Evolutionary conservation across 1,140 invertebrate genomes (phyloP), one percentile per base, ranked within the genome.

Genomic region (Drosophila watanabei): DNA sequence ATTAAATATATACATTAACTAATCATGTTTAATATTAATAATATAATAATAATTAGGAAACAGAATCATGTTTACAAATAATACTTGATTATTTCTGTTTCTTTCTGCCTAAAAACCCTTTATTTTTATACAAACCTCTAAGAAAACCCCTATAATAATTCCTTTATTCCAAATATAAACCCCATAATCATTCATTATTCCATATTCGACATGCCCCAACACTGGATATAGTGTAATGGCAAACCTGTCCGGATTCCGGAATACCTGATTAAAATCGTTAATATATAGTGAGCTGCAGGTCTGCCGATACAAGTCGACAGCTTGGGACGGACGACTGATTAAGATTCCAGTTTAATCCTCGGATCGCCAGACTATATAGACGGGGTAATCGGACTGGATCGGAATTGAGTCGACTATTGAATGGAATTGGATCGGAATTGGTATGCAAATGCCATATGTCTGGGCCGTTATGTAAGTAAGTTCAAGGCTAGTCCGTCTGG

Each of bases 321-420:
- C 64, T 69, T 62, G 57, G 75, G 62, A 52, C 30, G 10, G 30
- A 33, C 49, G 43, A 52, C 39, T 45, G 51, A 80, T 80, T 88
- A 80, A 32, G 64, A 89, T 89, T 89, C 84, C 85, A 75, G 81
- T 81, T 89, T 81, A 18, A 52, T 84, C 69, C 78, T 84, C 73
- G 69, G n/a, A 78, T 84, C 81, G 83, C 85, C 82, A 83, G 54
- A 72, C 69, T 54, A 46, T 48, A 70, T 70, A 33, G 52, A 32
- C 24, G 13, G 35, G 52, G 28, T 16, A 68, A 14, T 49, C 41
- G 54, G 54, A 65, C 43, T 39, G 20, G 37, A 65, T 65, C 54
- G 39, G 63, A 62, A 45, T 62, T 32, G 30, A 35, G 35, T 62
- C 18, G 37, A 18, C 43, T 33, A 24, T 65, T 18, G 63, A 61